Percentiles rank a stretch among this genome's conserved stretches.
Conservation (phyloP, 2,113 vertebrate genomes). For the Piaya cayana region DNA sequence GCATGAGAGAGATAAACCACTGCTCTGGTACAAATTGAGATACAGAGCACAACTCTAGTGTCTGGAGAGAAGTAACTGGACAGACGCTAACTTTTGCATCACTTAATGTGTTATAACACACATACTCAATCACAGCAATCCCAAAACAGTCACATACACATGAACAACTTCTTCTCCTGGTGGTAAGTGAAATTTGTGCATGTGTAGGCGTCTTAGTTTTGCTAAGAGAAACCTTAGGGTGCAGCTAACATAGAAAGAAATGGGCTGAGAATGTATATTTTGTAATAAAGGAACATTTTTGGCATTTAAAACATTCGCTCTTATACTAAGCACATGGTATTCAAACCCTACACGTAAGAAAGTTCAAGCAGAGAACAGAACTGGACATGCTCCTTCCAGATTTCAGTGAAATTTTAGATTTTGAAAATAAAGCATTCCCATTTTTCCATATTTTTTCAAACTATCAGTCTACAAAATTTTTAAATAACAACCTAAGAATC, state of each 20-base stretch:
- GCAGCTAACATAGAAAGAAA: slow-evolving; percentile 12
- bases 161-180: background rate
- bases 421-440: slow-evolving; percentile 17
- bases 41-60: background rate
- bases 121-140: background rate
- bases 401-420: slow-evolving; percentile 48
- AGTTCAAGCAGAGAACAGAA: slow-evolving; percentile 13
- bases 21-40: background rate
- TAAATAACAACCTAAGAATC: background rate
- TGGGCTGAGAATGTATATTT: slow-evolving; percentile 2
- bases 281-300: background rate
- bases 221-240: background rate
- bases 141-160: background rate
- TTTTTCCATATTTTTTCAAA: background rate
- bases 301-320: background rate
- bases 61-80: slow-evolving; percentile 3
- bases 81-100: background rate
- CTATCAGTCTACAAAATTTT: background rate
- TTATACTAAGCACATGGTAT: background rate
- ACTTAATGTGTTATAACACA: slow-evolving; percentile 7
- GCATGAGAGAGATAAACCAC: background rate
- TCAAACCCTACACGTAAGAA: background rate
- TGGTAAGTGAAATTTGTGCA: background rate
- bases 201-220: background rate
- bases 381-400: background rate